Conservation (phyloP, 2,797 vertebrate genomes). For the Psittacula derbiana region DNA sequence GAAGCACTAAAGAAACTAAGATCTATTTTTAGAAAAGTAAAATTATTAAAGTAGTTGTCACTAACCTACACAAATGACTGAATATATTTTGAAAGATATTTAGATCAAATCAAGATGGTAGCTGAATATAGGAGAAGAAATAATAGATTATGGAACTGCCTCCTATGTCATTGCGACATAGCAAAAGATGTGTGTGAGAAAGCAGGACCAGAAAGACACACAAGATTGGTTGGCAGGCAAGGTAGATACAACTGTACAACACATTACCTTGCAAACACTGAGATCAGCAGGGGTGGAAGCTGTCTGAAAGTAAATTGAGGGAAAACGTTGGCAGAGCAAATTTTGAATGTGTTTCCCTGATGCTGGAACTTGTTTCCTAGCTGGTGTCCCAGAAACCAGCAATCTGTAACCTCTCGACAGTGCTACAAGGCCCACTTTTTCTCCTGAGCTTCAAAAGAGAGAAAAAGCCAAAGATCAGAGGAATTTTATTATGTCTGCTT, state of each 20-base stretch:
- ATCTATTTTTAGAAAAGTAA: background rate
- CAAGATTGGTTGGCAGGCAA: background rate
- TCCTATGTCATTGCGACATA: background rate
- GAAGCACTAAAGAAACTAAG: background rate
- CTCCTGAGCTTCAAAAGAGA: background rate
- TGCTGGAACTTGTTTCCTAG: background rate
- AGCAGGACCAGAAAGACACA: background rate
- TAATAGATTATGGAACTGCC: background rate
- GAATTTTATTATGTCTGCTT: background rate
- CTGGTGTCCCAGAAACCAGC: background rate
- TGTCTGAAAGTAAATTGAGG: background rate
- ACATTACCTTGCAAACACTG: background rate
- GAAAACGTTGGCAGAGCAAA: background rate
- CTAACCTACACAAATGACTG: background rate
- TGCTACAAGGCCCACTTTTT: background rate
- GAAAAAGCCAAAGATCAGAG: background rate
- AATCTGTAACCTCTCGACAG: background rate
- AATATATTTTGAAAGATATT: background rate
- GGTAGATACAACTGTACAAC: background rate
- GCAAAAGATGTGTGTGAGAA: background rate
- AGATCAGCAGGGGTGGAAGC: background rate
- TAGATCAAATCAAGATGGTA: background rate
- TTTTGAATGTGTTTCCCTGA: background rate
- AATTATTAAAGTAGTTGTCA: background rate
- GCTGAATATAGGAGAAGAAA: background rate